Base-by-base conservation (phyloP, 1,140 invertebrate species). In the Cephus cinctus region DNA sequence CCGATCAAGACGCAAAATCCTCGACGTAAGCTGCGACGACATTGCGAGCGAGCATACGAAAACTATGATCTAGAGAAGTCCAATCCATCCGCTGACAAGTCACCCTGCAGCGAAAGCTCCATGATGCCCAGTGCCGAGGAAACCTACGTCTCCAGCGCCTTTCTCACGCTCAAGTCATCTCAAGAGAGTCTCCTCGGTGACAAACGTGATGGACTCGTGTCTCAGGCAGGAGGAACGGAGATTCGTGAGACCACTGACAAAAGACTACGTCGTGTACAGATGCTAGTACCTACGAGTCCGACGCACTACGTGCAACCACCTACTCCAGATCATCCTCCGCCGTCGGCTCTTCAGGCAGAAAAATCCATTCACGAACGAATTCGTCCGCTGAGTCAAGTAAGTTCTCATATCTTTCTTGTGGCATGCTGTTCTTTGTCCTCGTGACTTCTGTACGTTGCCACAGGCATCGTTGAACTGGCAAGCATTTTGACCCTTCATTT, bases 321-420 rank as follows among this genome's bases (percentile, higher is more conserved):
- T 0, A 97, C 93, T 3, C 93, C 94, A 0, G 93, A 96, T 63
- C 92, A 94, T 77, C 92, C 93, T 3, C 94, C 94, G 4, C 94
- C 94, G 0, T 91, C 90, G n/a, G 90, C 93, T 4, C 81, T 85
- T 54, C 90, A 93, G 57, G 94, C 94, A 0, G 88, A 93, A 71
- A 85, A 85, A 63, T 88, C 88, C 55, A 97, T 97, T 59, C 88
- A 94, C 63, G 88, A 93, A 63, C 83, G 90, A 68, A 96, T 97
- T 56, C 82, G 91, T 59, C 91, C 92, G 14, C 74, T 93, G 9
- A 92, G 89, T 76, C 89, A 93, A 85, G 91, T 94, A 69, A 80
- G 81, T 44, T 20, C 19, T 19, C n/a, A 23, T 36, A 31, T 27
- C 22, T 32, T 48, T 40, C 5, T 46, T 5, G n/a, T n/a, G n/a